phyloP scores from a whole-genome alignment of 2,797 vertebrate species.

The Craterocephalus amniculus region DNA sequence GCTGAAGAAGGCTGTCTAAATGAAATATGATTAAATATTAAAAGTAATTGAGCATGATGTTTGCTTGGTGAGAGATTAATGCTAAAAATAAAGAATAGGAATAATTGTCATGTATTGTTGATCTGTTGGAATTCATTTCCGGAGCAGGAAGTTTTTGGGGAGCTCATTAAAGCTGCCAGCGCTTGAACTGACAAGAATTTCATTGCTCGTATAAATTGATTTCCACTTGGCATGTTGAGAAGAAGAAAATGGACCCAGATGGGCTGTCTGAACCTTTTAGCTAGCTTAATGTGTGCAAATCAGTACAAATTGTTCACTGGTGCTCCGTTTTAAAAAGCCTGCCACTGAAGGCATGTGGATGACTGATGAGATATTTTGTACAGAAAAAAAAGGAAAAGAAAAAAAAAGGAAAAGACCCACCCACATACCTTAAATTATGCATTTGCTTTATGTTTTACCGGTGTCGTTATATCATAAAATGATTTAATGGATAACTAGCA shows the following conservation, averaged over 20 bases:
- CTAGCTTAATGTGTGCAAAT: conserved; percentile 68
- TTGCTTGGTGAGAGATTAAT: background rate
- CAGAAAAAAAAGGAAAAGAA: background rate
- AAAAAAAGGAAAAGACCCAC: background rate
- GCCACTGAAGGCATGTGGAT: conserved; percentile 13
- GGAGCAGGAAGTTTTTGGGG: background rate
- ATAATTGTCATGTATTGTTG: background rate
- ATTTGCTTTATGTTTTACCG: conserved; percentile 23
- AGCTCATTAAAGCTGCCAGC: conserved; percentile 30
- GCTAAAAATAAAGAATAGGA: background rate
- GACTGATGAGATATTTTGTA: conserved; percentile 25
- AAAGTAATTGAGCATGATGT: background rate
- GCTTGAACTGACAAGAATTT: conserved; percentile 35
- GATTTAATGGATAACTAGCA: conserved; percentile 36
- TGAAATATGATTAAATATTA: background rate
- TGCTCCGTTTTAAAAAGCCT: conserved; percentile 32
- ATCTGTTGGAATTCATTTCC: conserved; percentile 8
- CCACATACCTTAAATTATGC: conserved; percentile 27
- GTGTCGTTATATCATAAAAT: conserved; percentile 27
- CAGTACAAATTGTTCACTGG: conserved; percentile 59
- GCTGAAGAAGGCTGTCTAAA: background rate
- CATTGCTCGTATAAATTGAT: conserved; percentile 41
- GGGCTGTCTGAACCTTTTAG: conserved; percentile 42
- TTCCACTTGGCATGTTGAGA: conserved; percentile 47
- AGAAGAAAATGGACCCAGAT: conserved; percentile 38